A percentile compares a stretch with the other conserved stretches of the same genome.
Evolutionary conservation across 2,888 invertebrate genomes (phyloP).

Genomic region (Trilocha varians): DNA sequence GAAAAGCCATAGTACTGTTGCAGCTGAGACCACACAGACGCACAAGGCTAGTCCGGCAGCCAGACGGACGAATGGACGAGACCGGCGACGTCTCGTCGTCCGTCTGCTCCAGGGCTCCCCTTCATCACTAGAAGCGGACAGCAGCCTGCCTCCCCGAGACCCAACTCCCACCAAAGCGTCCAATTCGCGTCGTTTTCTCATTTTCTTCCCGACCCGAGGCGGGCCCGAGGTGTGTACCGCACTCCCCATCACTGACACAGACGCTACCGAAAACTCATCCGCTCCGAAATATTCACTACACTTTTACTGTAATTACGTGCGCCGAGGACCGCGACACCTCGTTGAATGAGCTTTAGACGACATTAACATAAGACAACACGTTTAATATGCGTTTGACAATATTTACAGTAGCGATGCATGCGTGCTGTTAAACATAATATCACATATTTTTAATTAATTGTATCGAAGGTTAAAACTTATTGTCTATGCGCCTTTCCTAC

Average conservation of each 20-base stretch:
- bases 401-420: not conserved
- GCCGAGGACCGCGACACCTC: conserved; percentile 20
- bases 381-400: not conserved
- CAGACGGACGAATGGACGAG: conserved; percentile 70
- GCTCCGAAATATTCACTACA: conserved; percentile 34
- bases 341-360: conserved; percentile 34
- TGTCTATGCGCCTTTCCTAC: not conserved
- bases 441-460: not conserved
- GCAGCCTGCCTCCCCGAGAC: conserved; percentile 68
- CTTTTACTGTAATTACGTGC: conserved; percentile 11
- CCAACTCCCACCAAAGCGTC: conserved; percentile 78
- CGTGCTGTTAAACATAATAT: not conserved
- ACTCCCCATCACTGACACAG: conserved; percentile 52
- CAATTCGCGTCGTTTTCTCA: conserved; percentile 83
- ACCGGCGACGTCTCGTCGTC: conserved; percentile 46
- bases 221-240: conserved; percentile 76
- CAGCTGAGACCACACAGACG: conserved; percentile 76
- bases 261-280: conserved; percentile 59
- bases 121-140: conserved; percentile 74
- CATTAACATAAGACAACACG: not conserved
- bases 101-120: conserved; percentile 71
- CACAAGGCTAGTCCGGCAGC: conserved; percentile 75
- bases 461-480: not conserved
- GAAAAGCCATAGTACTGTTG: conserved; percentile 79
- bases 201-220: conserved; percentile 80